These are phyloP conservation scores for Orbicella faveolata DNA, from an alignment of 64 coral and sea anemone species.

Conservation along the genomic window DNA sequence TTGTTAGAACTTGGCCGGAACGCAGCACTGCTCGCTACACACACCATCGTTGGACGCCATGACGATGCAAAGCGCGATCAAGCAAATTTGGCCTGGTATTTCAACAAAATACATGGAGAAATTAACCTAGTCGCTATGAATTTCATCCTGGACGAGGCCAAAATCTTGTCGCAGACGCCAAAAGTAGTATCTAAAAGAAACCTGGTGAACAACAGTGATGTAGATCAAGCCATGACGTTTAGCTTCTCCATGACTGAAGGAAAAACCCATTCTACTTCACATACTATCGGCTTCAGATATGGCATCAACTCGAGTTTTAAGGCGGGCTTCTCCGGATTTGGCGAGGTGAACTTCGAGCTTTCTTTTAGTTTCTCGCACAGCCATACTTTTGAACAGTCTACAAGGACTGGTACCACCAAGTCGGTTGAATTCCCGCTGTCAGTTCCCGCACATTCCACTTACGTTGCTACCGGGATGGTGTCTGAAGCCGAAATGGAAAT, in stretches of 20 bases:
- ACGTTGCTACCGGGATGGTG: not conserved
- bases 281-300: not conserved
- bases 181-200: not conserved
- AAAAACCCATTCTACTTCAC: not conserved
- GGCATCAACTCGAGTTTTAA: not conserved
- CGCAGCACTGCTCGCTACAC: too few relatives aligned
- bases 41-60: not conserved
- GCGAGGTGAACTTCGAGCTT: not conserved
- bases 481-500: not conserved
- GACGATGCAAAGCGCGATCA: not conserved
- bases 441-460: slow-evolving; percentile 8
- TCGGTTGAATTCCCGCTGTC: not conserved
- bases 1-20: too few relatives aligned
- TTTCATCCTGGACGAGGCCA: not conserved
- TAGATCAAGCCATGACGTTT: not conserved
- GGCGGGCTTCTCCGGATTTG: not conserved
- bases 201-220: not conserved
- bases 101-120: not conserved
- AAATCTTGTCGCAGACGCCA: not conserved
- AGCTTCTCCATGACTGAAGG: not conserved
- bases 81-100: not conserved
- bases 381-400: not conserved
- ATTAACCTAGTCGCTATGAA: slow-evolving; percentile 9
- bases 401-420: not conserved
- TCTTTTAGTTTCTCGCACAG: not conserved